These are phyloP conservation scores for Camptogramma bilineatum DNA, from an alignment of 2,888 invertebrate species.

Conservation along the genomic window DNA sequence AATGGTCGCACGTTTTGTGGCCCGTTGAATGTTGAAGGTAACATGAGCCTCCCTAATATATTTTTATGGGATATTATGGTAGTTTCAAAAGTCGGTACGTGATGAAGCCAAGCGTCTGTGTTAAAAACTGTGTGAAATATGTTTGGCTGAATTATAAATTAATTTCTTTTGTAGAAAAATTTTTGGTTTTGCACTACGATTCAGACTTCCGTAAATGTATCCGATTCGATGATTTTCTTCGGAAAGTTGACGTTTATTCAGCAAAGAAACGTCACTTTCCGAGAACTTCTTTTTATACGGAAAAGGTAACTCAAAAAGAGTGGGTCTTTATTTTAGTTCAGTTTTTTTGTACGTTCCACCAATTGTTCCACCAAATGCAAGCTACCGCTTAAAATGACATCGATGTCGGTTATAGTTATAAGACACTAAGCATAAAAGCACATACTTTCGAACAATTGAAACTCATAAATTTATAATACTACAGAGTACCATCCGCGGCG, in stretches of 20 bases:
- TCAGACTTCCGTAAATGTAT: no score
- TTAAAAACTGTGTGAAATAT: neutral
- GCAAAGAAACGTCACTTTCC: no score
- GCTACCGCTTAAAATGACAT: neutral
- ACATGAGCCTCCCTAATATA: conserved; percentile 30
- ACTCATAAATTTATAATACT: conserved; percentile 58
- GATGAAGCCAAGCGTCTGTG: conserved; percentile 15
- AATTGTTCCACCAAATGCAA: no score
- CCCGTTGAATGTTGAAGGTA: conserved; percentile 26
- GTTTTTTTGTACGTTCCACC: no score
- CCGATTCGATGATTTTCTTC: no score
- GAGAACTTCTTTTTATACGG: no score
- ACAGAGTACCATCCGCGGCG: conserved; percentile 55
- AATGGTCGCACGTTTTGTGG: conserved; percentile 31
- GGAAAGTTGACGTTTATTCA: no score
- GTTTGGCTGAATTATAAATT: conserved; percentile 1
- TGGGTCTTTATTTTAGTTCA: no score
- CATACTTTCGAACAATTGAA: conserved; percentile 48
- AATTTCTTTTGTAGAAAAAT: neutral
- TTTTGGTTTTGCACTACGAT: no score
- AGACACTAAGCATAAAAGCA: conserved; percentile 47
- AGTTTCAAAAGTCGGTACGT: conserved; percentile 33
- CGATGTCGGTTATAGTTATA: conserved; percentile 30
- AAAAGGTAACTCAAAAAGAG: neutral
- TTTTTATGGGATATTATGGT: conserved; percentile 34